Evolutionary conservation across 1,140 invertebrate species (phyloP), one percentile per base, ranked within the genome.

Genomic region (Nasonia vitripennis): DNA sequence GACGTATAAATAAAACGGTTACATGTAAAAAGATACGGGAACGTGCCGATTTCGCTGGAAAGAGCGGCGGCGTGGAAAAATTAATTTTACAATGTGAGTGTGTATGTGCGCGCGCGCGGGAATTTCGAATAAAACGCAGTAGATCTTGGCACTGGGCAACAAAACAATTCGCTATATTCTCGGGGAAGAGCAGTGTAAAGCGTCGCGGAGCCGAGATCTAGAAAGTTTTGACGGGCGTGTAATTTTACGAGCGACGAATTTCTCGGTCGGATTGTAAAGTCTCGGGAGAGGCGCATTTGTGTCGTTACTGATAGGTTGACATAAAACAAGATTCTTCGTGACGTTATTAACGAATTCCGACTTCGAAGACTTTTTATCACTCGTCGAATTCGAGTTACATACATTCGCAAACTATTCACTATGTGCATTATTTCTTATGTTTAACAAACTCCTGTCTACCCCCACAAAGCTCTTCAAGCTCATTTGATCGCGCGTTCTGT

Each of bases 1-100:
- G 78, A 70, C 78, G 45, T 51, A 51, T 45, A 70, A 80, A 79
- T 79, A 79, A 79, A 79, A 14, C 12, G 51, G 17, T 62, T 27
- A 27, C 27, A n/a, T 5, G 5, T 5, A 79, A 31, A 31, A 41
- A 67, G n/a, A 79, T 27, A 37, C 51, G 20, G 78, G 55, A 78
- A 78, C 51, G 77, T 67, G 31, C 9, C 10, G 37, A 80, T 80
- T 45, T 41, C 62, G 37, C 68, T 70, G 37, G 34, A 62, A 27
- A 27, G 27, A 27, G 27, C 37, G 68, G 1, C 27, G 31, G 20
- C 55, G 55, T 6, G 6, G 4, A 62, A n/a, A 62, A 62, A 51
- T 12, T 23, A 71, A 71, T 74, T 74, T 74, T 41, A 17, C 71
- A 27, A 41, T 17, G 23, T 34, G 12, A 12, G 23, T 37, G 70